Evolutionary conservation across 64 coral and sea anemone genomes (phyloP), one percentile per base, ranked within the genome.

Genomic region (Dendronephthya gigantea): DNA sequence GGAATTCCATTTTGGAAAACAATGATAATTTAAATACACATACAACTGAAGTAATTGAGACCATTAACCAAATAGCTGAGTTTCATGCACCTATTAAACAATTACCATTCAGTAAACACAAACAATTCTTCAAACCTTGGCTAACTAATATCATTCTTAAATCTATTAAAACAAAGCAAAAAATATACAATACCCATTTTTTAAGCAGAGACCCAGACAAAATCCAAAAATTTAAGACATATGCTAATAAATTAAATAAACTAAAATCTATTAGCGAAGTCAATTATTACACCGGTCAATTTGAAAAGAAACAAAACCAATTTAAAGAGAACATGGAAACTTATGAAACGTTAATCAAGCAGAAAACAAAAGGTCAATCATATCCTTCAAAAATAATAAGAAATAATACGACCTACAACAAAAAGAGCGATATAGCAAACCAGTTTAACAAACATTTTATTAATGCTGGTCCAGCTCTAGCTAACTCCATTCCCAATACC

Each of bases 361-460:
- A 45, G 3, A 92, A 92, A 82, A 86, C 87, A 14, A 92, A 92
- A 89, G 87, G 84, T 2, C 68, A 93, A 40, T 70, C 84, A 50
- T 47, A 48, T 40, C 91, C 91, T 35, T 55, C 84, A 83, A 83
- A 45, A 84, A 70, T 93, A 50, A 50, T 84, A 23, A 40, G 58
- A 28, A 93, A 90, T 82, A 52, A 83, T 35, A 82, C 72, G 33
- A 49, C 49, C n/a, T 89, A 36, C n/a, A 92, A 55, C 55, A 83
- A 25, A 19, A 13, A 82, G 15, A 23, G 5, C 4, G 88, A 93
- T 47, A 93, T 90, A 90, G 59, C 81, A 56, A 79, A 93, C 25
- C 82, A 90, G 87, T 90, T 93, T 81, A 89, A 93, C 84, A 37
- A 88, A 32, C 59, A 89, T 86, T 92, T 92, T 69, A 65, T 88